Percentiles rank a stretch among this genome's conserved stretches.
These are phyloP conservation scores for Scleropages formosus DNA, from an alignment of 2,797 vertebrate species.

Conservation along the genomic window DNA sequence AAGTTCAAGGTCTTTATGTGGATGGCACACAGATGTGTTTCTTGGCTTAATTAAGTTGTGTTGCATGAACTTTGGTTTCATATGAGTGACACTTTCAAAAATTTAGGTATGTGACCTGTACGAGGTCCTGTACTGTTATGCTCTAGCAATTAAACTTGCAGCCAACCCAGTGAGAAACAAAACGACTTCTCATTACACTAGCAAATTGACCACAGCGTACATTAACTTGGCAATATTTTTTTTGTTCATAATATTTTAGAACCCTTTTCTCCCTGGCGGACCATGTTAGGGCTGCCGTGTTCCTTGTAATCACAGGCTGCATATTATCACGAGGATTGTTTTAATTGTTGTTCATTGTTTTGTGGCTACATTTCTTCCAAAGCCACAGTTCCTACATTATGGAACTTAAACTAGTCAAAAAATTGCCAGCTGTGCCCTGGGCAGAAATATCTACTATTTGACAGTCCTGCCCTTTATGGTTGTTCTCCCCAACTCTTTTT, in stretches of 20 bases:
- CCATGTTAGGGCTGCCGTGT: slow-evolving; percentile 12
- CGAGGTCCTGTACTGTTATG: slow-evolving; percentile 16
- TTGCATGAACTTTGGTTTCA: slow-evolving; percentile 2
- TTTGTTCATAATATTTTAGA: background rate
- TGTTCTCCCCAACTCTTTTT: background rate
- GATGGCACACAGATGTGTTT: background rate
- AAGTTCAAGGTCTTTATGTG: background rate
- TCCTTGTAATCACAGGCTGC: slow-evolving; percentile 16
- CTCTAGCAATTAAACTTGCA: background rate
- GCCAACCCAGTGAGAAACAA: slow-evolving; percentile 3
- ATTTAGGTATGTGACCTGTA: slow-evolving; percentile 3
- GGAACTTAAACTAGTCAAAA: slow-evolving; percentile 20
- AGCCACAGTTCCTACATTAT: background rate
- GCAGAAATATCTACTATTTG: slow-evolving; percentile 11
- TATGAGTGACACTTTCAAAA: background rate
- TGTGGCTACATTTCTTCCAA: slow-evolving; percentile 9
- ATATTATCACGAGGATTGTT: slow-evolving; percentile 38
- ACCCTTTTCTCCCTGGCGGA: slow-evolving; percentile 7
- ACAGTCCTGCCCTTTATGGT: slow-evolving; percentile 18
- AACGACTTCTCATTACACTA: background rate
- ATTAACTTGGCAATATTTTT: slow-evolving; percentile 1
- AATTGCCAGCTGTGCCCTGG: background rate
- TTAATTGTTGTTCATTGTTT: slow-evolving; percentile 35
- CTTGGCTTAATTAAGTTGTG: background rate
- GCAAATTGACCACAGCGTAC: slow-evolving; percentile 1